Conservation (phyloP, 2,888 invertebrate species). For the Synergus itoensis region DNA sequence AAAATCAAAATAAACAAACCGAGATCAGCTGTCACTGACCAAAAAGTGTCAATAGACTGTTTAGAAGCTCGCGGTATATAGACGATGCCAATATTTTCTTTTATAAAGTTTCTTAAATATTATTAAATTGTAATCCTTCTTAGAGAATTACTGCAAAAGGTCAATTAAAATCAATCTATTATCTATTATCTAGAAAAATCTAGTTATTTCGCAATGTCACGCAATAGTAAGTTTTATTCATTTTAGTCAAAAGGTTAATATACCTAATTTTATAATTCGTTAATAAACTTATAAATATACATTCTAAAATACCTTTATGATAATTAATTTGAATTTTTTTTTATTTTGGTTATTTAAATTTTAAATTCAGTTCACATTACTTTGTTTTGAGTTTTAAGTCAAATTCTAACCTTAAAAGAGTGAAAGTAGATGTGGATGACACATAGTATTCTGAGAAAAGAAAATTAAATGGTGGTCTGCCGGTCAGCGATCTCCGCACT, state of each 20-base stretch:
- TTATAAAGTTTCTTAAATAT: not conserved
- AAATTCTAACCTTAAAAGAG: not conserved
- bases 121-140: not conserved
- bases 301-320: not conserved
- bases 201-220: not conserved
- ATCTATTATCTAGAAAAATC: not conserved
- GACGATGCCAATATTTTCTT: not conserved
- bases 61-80: not conserved
- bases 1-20: conserved; percentile 7
- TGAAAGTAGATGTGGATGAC: not conserved
- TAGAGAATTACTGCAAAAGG: not conserved
- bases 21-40: not conserved
- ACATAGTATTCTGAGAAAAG: not conserved
- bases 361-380: not conserved
- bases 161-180: not conserved
- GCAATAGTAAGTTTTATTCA: conserved; percentile 22
- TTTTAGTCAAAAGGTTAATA: not conserved
- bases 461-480: not conserved
- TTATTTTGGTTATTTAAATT: not conserved
- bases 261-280: not conserved
- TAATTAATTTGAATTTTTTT: not conserved
- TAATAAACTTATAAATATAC: not conserved
- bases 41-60: not conserved
- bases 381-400: not conserved
- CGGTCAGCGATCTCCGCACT: too few relatives aligned